Evolutionary conservation across 30 jellyfish, hydroid and myxozoan genomes (phyloP).

Genomic region (Chrysaora quinquecirrha): DNA sequence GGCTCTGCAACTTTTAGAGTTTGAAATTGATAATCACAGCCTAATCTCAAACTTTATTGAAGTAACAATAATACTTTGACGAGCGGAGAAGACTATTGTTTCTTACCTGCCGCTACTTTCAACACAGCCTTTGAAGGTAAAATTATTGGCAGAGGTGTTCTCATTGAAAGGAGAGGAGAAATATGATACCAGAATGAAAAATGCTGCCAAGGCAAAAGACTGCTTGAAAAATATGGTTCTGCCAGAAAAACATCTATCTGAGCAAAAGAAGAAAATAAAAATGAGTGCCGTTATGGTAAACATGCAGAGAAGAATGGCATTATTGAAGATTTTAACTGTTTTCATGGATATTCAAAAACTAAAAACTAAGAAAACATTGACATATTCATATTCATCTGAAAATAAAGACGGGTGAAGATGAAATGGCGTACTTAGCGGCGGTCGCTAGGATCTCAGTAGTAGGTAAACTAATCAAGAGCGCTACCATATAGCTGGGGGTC

Average conservation of each 20-base stretch:
- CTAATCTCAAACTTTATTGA: not conserved
- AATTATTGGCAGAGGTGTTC: not conserved
- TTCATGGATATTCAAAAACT: not conserved
- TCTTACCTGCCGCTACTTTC: constrained; percentile 59
- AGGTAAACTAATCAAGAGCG: no score
- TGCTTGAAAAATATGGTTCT: constrained; percentile 77
- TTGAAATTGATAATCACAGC: no score
- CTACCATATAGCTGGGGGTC: no score
- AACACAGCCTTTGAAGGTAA: constrained; percentile 43
- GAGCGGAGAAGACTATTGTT: not conserved
- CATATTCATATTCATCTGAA: not conserved
- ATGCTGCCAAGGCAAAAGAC: constrained; percentile 89
- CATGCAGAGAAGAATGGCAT: not conserved
- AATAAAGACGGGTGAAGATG: no score
- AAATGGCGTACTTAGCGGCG: no score
- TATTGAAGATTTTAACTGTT: not conserved
- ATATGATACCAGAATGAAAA: constrained; percentile 50
- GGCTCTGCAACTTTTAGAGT: no score
- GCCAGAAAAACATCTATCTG: constrained; percentile 59
- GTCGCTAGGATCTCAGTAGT: no score
- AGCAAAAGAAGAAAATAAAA: not conserved
- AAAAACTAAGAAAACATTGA: not conserved
- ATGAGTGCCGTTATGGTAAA: not conserved
- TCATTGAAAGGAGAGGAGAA: not conserved
- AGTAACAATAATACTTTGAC: not conserved